phyloP scores from a whole-genome alignment of 2,797 vertebrate genomes.

The Podarcis siculus region DNA sequence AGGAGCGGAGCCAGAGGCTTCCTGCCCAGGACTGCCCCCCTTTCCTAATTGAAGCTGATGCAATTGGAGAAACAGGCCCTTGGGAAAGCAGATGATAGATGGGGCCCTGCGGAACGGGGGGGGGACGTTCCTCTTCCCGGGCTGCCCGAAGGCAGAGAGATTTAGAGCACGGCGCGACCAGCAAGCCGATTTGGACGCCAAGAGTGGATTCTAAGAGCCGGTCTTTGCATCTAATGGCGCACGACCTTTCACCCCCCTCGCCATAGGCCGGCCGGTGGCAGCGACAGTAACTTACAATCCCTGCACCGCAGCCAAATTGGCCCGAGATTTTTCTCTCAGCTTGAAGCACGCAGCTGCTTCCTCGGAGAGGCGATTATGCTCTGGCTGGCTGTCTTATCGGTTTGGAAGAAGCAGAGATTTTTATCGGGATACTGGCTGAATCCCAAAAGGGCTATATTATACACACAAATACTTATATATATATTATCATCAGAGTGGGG shows the following conservation, averaged over 20 bases:
- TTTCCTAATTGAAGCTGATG: not conserved
- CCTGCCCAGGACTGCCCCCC: not conserved
- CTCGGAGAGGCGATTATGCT: not conserved
- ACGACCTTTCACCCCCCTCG: not conserved
- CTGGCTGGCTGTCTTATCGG: not conserved
- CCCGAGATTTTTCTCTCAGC: not conserved
- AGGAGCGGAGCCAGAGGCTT: too few relatives aligned
- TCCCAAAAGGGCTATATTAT: not conserved
- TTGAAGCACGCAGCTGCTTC: not conserved
- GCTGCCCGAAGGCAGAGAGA: not conserved
- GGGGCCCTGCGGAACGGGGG: not conserved
- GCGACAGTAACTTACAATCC: not conserved
- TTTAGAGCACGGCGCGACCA: not conserved
- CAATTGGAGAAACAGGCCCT: not conserved
- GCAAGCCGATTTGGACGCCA: not conserved
- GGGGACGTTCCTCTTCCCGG: not conserved
- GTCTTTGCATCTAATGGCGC: not conserved
- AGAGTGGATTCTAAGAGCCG: slow-evolving; percentile 23
- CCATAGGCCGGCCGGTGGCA: not conserved
- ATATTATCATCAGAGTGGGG: not conserved
- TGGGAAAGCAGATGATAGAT: not conserved
- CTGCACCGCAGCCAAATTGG: not conserved
- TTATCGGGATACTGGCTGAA: not conserved
- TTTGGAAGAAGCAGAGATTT: slow-evolving; percentile 18
- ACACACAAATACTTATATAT: not conserved